phyloP scores from a whole-genome alignment of 2,888 invertebrate species.

The Oscheius sp. region DNA sequence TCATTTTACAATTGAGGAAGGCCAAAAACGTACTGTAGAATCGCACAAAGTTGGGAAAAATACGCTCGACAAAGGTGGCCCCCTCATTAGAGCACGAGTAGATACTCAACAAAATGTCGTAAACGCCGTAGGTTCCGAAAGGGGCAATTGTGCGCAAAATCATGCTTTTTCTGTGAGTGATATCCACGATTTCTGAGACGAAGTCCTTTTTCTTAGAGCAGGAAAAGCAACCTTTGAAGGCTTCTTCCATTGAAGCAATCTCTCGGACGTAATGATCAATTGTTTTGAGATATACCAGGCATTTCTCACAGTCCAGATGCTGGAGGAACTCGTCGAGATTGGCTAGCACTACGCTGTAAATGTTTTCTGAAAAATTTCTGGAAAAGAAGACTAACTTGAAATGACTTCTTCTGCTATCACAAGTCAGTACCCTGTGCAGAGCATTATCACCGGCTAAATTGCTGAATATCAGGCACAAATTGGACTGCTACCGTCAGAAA shows the following conservation, averaged over 20 bases:
- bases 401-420: not conserved
- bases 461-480: not conserved
- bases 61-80: slow-evolving; percentile 33
- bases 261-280: slow-evolving; percentile 26
- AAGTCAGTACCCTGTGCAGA: not conserved
- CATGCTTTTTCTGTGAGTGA: not conserved
- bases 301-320: slow-evolving; percentile 28
- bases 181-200: not conserved
- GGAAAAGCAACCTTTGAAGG: slow-evolving; percentile 20
- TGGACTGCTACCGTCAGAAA: not conserved
- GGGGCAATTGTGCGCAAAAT: slow-evolving; percentile 44
- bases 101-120: slow-evolving; percentile 42
- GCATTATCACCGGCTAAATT: not conserved
- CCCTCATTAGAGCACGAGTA: slow-evolving; percentile 32
- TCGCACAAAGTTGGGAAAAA: slow-evolving; percentile 34
- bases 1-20: not conserved
- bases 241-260: slow-evolving; percentile 13
- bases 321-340: slow-evolving; percentile 39
- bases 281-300: slow-evolving; percentile 33
- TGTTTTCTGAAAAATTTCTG: not conserved
- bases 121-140: slow-evolving; percentile 34
- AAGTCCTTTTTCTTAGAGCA: not conserved
- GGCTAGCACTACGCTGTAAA: slow-evolving; percentile 35
- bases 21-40: slow-evolving; percentile 38
- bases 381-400: slow-evolving; percentile 7